phyloP scores from a whole-genome alignment of 1,140 invertebrate species.

The Asobara japonica region DNA sequence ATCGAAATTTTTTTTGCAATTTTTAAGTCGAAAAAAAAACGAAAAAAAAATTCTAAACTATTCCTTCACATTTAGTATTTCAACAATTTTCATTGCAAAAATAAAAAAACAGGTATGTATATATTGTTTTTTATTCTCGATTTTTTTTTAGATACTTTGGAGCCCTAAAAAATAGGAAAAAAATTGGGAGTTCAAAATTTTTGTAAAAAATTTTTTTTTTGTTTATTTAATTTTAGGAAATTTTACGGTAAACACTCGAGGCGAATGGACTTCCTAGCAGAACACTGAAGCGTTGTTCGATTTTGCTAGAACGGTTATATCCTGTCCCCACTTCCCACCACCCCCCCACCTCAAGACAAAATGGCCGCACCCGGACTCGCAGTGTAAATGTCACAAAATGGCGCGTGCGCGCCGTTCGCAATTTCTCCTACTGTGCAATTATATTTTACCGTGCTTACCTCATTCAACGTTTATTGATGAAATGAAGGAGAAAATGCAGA shows the following conservation, averaged over 20 bases:
- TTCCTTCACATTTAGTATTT: no score
- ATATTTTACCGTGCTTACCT: neutral
- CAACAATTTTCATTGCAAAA: no score
- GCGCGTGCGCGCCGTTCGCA: constrained; percentile 52
- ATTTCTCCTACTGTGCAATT: constrained; percentile 31
- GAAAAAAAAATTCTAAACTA: no score
- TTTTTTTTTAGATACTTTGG: no score
- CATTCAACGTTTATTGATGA: constrained; percentile 11
- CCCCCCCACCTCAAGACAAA: constrained; percentile 41
- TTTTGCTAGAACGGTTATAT: constrained; percentile 60
- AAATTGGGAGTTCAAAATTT: no score
- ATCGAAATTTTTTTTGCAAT: no score
- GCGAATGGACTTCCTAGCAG: constrained; percentile 30
- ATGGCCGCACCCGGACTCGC: constrained; percentile 48
- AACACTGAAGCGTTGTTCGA: constrained; percentile 58
- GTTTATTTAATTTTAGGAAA: neutral
- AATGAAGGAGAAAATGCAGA: constrained; percentile 3
- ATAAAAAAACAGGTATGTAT: no score
- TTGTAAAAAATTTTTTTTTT: neutral
- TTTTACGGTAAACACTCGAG: neutral
- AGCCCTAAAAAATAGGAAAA: no score
- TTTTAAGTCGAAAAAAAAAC: no score
- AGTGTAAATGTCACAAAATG: constrained; percentile 48
- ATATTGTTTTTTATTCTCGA: no score
- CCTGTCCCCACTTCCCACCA: constrained; percentile 46